A percentile compares a stretch with the other conserved stretches of the same genome.
Conservation (phyloP, 2,113 vertebrate genomes). For the Zingel zingel region DNA sequence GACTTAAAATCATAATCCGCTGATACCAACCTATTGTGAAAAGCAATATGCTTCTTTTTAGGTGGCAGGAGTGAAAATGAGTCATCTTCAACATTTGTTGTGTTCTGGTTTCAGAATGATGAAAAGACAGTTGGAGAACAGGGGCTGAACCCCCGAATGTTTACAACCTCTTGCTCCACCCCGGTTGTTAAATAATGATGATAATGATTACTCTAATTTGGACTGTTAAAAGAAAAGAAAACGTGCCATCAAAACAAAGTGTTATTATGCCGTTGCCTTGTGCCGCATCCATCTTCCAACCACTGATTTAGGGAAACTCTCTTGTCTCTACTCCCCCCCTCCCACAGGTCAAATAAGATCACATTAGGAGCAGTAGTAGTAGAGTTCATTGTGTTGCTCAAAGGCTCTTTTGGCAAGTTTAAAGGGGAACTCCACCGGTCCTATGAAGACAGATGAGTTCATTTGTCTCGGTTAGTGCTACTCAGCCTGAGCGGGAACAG, state of each 20-base stretch:
- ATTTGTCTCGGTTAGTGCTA: not conserved
- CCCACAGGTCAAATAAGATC: slow-evolving; percentile 48
- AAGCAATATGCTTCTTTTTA: too few relatives aligned
- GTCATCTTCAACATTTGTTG: too few relatives aligned
- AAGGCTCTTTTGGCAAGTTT: not conserved
- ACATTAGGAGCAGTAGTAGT: not conserved
- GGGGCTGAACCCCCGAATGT: too few relatives aligned
- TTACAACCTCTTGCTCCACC: too few relatives aligned
- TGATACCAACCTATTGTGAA: too few relatives aligned
- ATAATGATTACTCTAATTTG: not conserved
- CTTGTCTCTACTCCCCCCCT: not conserved
- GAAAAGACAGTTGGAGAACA: too few relatives aligned
- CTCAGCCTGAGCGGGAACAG: not conserved
- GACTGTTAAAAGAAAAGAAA: not conserved
- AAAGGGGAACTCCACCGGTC: not conserved
- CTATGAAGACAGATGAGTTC: not conserved
- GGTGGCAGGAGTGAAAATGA: too few relatives aligned
- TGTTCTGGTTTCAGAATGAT: too few relatives aligned
- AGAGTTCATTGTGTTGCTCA: not conserved
- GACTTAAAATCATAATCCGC: too few relatives aligned
- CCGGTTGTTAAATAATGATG: not conserved
- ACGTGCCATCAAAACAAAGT: not conserved
- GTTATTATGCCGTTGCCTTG: not conserved
- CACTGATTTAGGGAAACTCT: not conserved
- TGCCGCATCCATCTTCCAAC: not conserved